Evolutionary conservation across 1,140 invertebrate genomes (phyloP), one percentile per base, ranked within the genome.

Genomic region (Trichogramma pretiosum): DNA sequence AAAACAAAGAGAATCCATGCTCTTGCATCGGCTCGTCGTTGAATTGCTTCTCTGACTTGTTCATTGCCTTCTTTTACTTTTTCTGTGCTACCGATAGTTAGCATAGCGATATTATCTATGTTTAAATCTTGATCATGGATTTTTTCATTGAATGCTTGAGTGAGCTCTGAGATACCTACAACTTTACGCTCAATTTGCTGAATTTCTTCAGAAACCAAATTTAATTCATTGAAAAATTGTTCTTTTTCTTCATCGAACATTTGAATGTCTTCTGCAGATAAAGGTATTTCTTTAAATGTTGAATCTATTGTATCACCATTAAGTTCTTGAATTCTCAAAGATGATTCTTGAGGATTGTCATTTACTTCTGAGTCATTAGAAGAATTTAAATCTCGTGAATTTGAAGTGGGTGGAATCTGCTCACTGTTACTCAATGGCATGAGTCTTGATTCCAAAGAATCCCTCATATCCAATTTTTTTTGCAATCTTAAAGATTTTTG

Each of bases 21-120:
- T 59, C 95, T 74, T 18, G 96, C 79, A 0, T 91, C 89, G 7
- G 95, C 95, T 73, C 93, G 96, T 44, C 93, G 85, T 70, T 95
- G 91, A 57, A 98, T 97, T 0, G 95, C 93, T 74, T 94, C 84
- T 55, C 85, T 79, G 41, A 99, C 93, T 68, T 98, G 93, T 62
- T 97, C 92, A 74, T 99, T 99, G 7, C 89, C 96, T 70, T 92
- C 88, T 64, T 84, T 87, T 13, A 99, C 85, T 67, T 97, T 98
- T 68, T 98, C 93, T 3, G 93, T 95, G 0, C 92, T 82, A 2
- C 87, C 85, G 22, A 94, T 81, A 1, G 94, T 87, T 22, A 85
- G 87, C 37, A 83, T 86, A 40, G 87, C 79, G 61, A 98, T 85
- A 54, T 85, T 74, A 55, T 96, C 91, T 50, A 98, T 87, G 58